These are phyloP conservation scores for Tichodroma muraria DNA, from an alignment of 2,113 vertebrate species.

Conservation along the genomic window DNA sequence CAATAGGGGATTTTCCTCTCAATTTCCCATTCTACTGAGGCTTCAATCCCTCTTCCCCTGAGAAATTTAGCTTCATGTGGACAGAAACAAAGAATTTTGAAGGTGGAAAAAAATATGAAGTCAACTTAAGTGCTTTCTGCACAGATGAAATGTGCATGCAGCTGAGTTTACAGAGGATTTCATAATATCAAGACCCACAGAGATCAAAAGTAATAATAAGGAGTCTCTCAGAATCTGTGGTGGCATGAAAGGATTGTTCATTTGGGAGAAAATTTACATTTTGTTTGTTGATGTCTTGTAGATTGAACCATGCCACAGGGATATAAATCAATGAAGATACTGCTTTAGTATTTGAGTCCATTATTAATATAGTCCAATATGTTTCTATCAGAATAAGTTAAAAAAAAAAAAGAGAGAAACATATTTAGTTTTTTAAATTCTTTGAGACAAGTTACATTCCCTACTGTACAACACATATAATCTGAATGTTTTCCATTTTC, in stretches of 20 bases:
- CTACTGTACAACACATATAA: neutral
- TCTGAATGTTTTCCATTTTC: neutral
- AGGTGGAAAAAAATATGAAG: neutral
- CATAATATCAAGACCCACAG: neutral
- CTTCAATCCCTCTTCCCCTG: neutral
- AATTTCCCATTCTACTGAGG: conserved; percentile 17
- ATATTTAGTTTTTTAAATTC: neutral
- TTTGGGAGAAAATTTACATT: conserved; percentile 33
- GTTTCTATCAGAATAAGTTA: neutral
- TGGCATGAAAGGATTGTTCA: neutral
- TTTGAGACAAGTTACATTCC: neutral
- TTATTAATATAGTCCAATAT: neutral
- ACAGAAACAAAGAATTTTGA: conserved; percentile 1
- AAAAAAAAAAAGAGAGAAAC: neutral
- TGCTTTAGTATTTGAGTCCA: neutral
- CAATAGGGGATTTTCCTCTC: conserved; percentile 41
- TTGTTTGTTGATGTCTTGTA: conserved; percentile 1
- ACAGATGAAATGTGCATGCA: neutral
- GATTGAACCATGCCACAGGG: conserved; percentile 35
- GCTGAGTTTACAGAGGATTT: conserved; percentile 46
- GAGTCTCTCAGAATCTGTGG: neutral
- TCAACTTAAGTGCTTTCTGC: conserved; percentile 27
- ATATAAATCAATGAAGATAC: conserved; percentile 45
- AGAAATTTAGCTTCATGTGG: neutral
- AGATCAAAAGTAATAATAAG: conserved; percentile 51